Percentiles rank a stretch among this genome's conserved stretches.
phyloP scores from a whole-genome alignment of 2,113 vertebrate species.

The Gadus chalcogrammus region DNA sequence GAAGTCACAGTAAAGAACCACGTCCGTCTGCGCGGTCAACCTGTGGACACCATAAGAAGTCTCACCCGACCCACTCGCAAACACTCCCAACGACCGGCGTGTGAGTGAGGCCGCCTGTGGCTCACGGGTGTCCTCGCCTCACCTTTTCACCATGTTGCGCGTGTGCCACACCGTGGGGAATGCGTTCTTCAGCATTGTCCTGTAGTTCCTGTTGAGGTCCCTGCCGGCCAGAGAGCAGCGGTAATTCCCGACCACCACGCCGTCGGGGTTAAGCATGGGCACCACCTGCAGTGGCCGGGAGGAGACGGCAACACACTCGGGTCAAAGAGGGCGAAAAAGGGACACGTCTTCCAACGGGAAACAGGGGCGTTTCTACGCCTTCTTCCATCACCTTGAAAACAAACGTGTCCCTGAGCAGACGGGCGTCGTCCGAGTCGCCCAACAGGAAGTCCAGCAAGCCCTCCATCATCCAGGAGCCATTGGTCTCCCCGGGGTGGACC shows the following conservation, averaged over 20 bases:
- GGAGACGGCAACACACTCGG: not conserved
- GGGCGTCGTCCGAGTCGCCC: conserved; percentile 76
- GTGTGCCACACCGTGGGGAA: conserved; percentile 87
- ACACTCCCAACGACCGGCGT: not conserved
- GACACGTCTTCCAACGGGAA: no score
- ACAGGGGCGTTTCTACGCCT: not conserved
- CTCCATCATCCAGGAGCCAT: conserved; percentile 88
- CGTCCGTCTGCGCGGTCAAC: conserved; percentile 77
- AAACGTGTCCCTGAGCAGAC: conserved; percentile 82
- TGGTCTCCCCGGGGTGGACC: conserved; percentile 86
- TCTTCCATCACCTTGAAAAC: conserved; percentile 77
- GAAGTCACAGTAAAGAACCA: conserved; percentile 89
- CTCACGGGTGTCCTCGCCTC: conserved; percentile 22
- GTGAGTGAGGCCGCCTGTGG: not conserved
- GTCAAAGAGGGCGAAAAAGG: not conserved
- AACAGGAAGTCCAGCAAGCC: conserved; percentile 89
- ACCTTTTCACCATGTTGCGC: conserved; percentile 86
- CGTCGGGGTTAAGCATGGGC: conserved; percentile 93
- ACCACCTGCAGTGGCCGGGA: conserved; percentile 69
- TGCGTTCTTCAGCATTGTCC: conserved; percentile 66
- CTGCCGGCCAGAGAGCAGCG: conserved; percentile 85
- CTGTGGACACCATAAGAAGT: conserved; percentile 44
- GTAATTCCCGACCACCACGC: conserved; percentile 91
- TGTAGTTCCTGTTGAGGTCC: conserved; percentile 88
- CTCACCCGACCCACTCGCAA: not conserved